Evolutionary conservation across 2,113 vertebrate genomes (phyloP).

Genomic region (Peromyscus polionotus): DNA sequence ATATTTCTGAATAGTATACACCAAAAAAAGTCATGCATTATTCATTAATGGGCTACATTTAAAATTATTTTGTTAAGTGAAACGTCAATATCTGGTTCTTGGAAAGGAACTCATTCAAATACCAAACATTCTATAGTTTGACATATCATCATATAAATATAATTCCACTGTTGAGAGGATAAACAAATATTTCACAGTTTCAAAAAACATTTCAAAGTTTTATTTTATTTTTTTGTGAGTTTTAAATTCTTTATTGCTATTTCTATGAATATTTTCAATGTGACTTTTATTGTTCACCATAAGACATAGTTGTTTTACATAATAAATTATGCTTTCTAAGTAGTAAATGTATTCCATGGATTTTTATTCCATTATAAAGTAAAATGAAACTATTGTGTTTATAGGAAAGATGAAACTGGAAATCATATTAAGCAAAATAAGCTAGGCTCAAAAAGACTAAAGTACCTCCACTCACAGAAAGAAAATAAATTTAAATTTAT

Average conservation of each 20-base stretch:
- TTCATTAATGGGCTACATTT: neutral
- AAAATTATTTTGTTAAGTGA: neutral
- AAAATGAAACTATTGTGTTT: neutral
- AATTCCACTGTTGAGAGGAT: neutral
- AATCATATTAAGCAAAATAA: neutral
- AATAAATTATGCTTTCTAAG: neutral
- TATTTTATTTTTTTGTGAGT: slow-evolving; percentile 16
- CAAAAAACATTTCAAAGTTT: neutral
- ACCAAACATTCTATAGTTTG: neutral
- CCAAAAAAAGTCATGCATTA: neutral
- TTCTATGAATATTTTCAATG: neutral
- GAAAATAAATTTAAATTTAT: neutral
- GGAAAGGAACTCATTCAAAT: neutral
- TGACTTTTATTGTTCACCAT: neutral
- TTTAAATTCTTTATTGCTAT: neutral
- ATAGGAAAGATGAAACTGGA: neutral
- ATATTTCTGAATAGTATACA: neutral
- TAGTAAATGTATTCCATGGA: neutral
- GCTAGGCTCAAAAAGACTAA: neutral
- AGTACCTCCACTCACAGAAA: neutral
- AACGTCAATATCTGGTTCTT: neutral
- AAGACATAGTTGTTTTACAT: neutral
- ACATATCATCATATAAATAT: neutral
- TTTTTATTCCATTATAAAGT: neutral
- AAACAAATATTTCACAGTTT: neutral